These are phyloP conservation scores for Boloria euphrosyne DNA, from an alignment of 2,888 invertebrate genomes.

Conservation along the genomic window DNA sequence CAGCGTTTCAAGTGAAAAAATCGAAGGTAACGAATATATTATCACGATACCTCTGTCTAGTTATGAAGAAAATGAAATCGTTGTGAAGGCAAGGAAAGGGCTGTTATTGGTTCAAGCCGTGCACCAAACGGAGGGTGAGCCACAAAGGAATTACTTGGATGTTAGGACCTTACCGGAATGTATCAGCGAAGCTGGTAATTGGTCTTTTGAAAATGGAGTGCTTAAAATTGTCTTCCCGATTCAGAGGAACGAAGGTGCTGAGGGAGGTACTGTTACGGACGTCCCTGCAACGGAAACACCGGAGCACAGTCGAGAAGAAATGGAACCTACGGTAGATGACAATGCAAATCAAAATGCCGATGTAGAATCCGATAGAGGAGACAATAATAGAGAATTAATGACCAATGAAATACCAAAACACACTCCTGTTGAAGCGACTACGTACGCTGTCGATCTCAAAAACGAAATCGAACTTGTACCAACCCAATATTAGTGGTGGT, in stretches of 20 bases:
- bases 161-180: slow-evolving; percentile 25
- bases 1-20: slow-evolving; percentile 44
- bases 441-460: slow-evolving; percentile 25
- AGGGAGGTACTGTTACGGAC: neutral
- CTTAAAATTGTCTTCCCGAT: slow-evolving; percentile 26
- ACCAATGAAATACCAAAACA: slow-evolving; percentile 18
- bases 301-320: slow-evolving; percentile 19
- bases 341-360: neutral
- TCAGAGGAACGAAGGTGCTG: neutral
- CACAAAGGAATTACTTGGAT: slow-evolving; percentile 20
- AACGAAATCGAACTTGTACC: slow-evolving; percentile 22
- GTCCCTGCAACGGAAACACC: slow-evolving; percentile 7
- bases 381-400: neutral
- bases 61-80: slow-evolving; percentile 64
- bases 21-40: slow-evolving; percentile 59
- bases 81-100: slow-evolving; percentile 65
- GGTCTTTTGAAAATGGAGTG: slow-evolving; percentile 24
- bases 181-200: slow-evolving; percentile 23
- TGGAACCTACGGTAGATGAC: neutral
- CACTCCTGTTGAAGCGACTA: slow-evolving; percentile 20
- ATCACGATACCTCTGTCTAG: slow-evolving; percentile 56
- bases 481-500: neutral
- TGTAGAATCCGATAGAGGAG: neutral
- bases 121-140: slow-evolving; percentile 18
- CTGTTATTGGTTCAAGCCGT: slow-evolving; percentile 65